Evolutionary conservation across 2,888 invertebrate genomes (phyloP), one percentile per base, ranked within the genome.

Genomic region (Nematopogon swammerdamellus): DNA sequence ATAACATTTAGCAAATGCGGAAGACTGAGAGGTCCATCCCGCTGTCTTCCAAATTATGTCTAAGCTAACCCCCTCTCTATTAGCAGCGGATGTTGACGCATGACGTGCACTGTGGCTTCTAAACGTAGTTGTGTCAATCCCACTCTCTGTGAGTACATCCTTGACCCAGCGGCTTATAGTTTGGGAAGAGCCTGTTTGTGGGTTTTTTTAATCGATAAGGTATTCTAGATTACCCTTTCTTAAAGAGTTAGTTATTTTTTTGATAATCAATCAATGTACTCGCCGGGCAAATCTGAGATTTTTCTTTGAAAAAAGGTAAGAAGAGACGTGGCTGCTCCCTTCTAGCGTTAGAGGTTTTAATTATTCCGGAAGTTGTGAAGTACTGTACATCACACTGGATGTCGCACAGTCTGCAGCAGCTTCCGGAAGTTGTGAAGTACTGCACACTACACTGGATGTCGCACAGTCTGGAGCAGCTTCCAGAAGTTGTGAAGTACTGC

Each of bases 271-370:
- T 14, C n/a, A 36, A 36, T 36, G n/a, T 14, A 8, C n/a, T 36
- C 11, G 36, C 36, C n/a, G 36, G 14, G 17, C 49, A 49, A 19
- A 49, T 49, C n/a, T 49, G 18, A 18, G 30, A 17, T 1, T 45
- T 44, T 18, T 49, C 49, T 18, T 29, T 30, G 18, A 30, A 49
- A 45, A 44, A 49, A 29, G 49, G 49, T 44, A 49, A 18, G 2
- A 11, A n/a, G 2, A 49, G 30, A 5, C 17, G 2, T 3, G 49
- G 49, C 43, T 49, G 49, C 10, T 49, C 11, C 18, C 18, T n/a
- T 17, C 45, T 20, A 16, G 30, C 14, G 6, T 16, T 14, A 8
- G 49, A 49, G 2, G 49, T 49, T 44, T 49, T 49, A 44, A 49
- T 49, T 20, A 29, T 29, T 25, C 25, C 25, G 25, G 25, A 25